Conservation (phyloP, 2,888 invertebrate genomes). For the Rhagonycha fulva region DNA sequence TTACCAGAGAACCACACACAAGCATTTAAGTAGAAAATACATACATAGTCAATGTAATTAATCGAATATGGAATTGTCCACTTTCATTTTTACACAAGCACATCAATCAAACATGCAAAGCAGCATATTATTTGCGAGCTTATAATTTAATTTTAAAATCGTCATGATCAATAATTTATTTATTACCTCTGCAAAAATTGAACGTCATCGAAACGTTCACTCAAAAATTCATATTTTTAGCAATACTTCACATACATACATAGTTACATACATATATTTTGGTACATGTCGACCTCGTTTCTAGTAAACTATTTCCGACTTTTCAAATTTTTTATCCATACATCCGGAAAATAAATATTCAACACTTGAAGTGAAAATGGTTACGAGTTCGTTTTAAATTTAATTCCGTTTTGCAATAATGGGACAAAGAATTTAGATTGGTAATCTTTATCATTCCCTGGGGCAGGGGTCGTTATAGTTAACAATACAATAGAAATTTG, state of each 20-base stretch:
- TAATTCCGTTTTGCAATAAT: not conserved
- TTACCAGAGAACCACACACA: not conserved
- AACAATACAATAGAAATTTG: not conserved
- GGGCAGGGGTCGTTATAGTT: not conserved
- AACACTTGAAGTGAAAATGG: not conserved
- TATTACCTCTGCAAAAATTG: not conserved
- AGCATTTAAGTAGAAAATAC: not conserved
- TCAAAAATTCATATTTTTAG: not conserved
- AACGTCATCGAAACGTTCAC: not conserved
- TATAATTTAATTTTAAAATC: not conserved
- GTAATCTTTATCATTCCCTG: not conserved
- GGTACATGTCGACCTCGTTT: not conserved
- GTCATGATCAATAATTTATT: not conserved
- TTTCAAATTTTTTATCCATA: not conserved
- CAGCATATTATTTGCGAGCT: not conserved
- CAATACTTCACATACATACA: not conserved
- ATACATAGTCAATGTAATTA: not conserved
- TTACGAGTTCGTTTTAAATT: not conserved
- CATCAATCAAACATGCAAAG: not conserved
- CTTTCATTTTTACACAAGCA: not conserved
- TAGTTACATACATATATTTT: not conserved
- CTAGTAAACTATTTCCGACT: not conserved
- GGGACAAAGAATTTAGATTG: not conserved
- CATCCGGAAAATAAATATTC: not conserved
- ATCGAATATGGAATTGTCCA: constrained; percentile 1